These are phyloP conservation scores for Leptestheria dahalacensis DNA, from an alignment of 1,140 invertebrate genomes.

Conservation along the genomic window DNA sequence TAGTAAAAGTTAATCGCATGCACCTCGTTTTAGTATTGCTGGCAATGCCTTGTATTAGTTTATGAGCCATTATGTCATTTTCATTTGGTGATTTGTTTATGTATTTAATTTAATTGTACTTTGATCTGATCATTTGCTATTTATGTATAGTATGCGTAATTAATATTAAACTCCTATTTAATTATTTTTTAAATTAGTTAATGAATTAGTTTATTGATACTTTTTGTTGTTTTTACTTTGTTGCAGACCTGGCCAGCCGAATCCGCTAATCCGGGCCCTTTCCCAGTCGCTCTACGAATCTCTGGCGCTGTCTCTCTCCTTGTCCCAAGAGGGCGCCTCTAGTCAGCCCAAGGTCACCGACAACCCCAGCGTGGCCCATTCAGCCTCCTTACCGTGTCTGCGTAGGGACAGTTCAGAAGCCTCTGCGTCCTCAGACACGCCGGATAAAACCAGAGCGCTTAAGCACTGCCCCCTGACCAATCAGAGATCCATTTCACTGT, in stretches of 20 bases:
- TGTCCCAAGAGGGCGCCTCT: background rate
- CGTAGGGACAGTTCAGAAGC: background rate
- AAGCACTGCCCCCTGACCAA: background rate
- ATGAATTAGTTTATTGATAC: background rate
- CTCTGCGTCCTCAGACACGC: background rate
- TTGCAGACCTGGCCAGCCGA: conserved; percentile 5
- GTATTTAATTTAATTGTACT: too few relatives aligned
- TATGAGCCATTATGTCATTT: too few relatives aligned
- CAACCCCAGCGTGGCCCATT: conserved; percentile 1
- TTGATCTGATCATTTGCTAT: too few relatives aligned
- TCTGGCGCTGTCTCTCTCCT: conserved; percentile 7
- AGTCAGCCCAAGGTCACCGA: background rate
- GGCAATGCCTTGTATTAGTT: too few relatives aligned
- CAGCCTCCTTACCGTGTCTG: conserved; percentile 1
- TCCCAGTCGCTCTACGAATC: conserved; percentile 12
- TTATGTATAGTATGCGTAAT: too few relatives aligned
- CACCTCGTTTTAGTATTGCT: too few relatives aligned
- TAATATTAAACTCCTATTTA: too few relatives aligned
- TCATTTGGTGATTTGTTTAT: too few relatives aligned
- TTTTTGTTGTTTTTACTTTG: background rate
- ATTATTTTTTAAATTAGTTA: too few relatives aligned
- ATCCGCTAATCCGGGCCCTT: conserved; percentile 12
- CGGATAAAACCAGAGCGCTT: background rate
- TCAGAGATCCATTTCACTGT: conserved; percentile 1
- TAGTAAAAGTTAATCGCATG: too few relatives aligned